A percentile compares a stretch with the other conserved stretches of the same genome.
phyloP scores from a whole-genome alignment of 2,888 invertebrate genomes.

The Zhuqinia jingwanae region DNA sequence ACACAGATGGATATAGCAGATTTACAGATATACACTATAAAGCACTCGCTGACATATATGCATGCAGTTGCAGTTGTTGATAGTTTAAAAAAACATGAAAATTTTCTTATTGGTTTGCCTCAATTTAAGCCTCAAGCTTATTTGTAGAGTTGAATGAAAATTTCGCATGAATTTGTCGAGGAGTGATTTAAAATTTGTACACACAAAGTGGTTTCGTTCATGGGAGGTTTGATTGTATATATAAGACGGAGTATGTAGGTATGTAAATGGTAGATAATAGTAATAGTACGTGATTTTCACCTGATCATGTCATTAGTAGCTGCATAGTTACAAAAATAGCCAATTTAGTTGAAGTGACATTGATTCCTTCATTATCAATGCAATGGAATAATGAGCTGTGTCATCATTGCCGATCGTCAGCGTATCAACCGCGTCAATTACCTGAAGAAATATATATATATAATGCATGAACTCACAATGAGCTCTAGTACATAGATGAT shows the following conservation, averaged over 20 bases:
- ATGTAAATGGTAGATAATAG: neutral
- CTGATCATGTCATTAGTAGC: conserved; percentile 1
- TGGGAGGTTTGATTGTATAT: neutral
- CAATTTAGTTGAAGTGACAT: conserved; percentile 60
- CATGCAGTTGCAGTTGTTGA: too few species aligned
- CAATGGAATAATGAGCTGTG: conserved; percentile 47
- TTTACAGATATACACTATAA: too few species aligned
- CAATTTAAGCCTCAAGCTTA: too few species aligned
- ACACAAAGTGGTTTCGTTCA: neutral
- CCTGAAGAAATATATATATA: neutral
- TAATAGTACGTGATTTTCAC: conserved; percentile 4
- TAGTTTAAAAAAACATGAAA: neutral
- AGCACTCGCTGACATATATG: too few species aligned
- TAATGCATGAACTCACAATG: neutral
- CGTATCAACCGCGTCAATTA: conserved; percentile 31
- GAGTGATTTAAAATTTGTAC: conserved; percentile 20
- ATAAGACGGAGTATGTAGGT: neutral
- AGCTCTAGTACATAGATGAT: neutral
- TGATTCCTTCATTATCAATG: conserved; percentile 48
- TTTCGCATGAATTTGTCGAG: too few species aligned
- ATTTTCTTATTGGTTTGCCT: conserved; percentile 21
- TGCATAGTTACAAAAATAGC: conserved; percentile 17
- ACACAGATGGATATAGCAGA: too few species aligned
- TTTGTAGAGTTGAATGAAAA: too few species aligned
- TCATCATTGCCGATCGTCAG: conserved; percentile 24